Base-by-base conservation (phyloP, 2,797 vertebrate species). In the Melanotaenia trifasciata region DNA sequence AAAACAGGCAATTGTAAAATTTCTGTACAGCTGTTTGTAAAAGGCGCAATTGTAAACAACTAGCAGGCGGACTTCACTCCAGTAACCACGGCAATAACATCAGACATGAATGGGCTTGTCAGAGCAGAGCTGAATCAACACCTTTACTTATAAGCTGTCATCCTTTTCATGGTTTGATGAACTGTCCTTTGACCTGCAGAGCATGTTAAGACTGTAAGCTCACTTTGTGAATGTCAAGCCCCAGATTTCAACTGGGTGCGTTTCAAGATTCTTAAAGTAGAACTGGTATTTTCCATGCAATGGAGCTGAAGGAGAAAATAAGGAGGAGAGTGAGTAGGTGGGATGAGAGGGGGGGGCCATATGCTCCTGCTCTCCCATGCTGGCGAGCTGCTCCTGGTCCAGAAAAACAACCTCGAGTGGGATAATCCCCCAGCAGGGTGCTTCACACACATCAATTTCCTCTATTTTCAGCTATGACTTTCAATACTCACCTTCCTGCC, bases 381-480 rank as follows among this genome's bases (percentile, higher is more conserved):
- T 87, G 90, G 58, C 67, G 83, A 87, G 72, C 74, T 59, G 76
- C 83, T 77, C 57, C 45, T 56, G 50, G 78, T 90, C 86, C 88
- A 91, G 81, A 87, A 86, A 89, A 92, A 83, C 82, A 89, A 87
- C 81, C 85, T 59, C 58, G 56, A n/a, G 69, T 75, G 76, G 66
- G 86, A 89, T 93, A 90, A 93, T 92, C 91, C 85, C 82, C 64
- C 88, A 89, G 89, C 87, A 69, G 82, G 91, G 67, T 0, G 32
- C 69, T 67, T 85, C 70, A 80, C 66, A 70, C 83, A 85, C 86
- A 84, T 89, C 86, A 24, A 81, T 83, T 86, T 89, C 73, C 76
- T 73, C 70, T 58, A 75, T 88, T 92, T 87, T 83, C 78, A 86
- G 80, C 85, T 67, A 45, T 74, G 85, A 87, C 80, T 89, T 87